phyloP scores from a whole-genome alignment of 2,113 vertebrate genomes.

The Microtus montanus region DNA sequence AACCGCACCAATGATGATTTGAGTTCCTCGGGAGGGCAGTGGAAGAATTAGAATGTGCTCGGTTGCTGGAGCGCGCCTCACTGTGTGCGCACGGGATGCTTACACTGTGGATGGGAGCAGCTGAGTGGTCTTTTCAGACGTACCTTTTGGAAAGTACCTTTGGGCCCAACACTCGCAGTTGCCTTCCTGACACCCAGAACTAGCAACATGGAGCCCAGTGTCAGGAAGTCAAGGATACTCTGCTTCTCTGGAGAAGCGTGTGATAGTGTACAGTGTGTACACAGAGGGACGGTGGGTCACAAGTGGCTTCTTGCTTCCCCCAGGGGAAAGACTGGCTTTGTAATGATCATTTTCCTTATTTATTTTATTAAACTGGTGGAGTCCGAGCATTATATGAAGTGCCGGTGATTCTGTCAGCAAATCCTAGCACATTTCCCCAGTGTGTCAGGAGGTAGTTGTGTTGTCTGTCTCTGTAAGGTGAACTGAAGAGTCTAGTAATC shows the following conservation, averaged over 20 bases:
- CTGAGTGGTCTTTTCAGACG: conserved; percentile 46
- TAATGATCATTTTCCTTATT: conserved; percentile 87
- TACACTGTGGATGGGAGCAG: conserved; percentile 20
- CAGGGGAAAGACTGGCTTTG: conserved; percentile 86
- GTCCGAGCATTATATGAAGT: conserved; percentile 81
- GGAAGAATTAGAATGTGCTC: conserved; percentile 66
- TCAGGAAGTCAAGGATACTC: conserved; percentile 85
- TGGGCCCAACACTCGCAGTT: conserved; percentile 84
- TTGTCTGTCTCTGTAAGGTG: conserved; percentile 73
- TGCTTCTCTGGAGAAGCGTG: conserved; percentile 89
- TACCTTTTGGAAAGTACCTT: conserved; percentile 73
- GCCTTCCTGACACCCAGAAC: conserved; percentile 85
- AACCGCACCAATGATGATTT: conserved; percentile 52
- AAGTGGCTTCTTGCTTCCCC: conserved; percentile 86
- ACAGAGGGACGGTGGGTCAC: conserved; percentile 84
- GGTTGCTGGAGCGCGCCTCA: conserved; percentile 39
- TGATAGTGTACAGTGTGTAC: conserved; percentile 82
- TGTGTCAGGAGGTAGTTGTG: conserved; percentile 72
- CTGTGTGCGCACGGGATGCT: neutral
- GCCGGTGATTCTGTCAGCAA: conserved; percentile 80
- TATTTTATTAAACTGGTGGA: conserved; percentile 86
- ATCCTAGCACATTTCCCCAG: conserved; percentile 77
- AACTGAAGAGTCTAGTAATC: conserved; percentile 75
- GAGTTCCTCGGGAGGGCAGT: conserved; percentile 77
- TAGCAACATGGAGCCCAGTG: conserved; percentile 75